Evolutionary conservation across 2,888 invertebrate genomes (phyloP).

Genomic region (Nemotelus nigrinus): DNA sequence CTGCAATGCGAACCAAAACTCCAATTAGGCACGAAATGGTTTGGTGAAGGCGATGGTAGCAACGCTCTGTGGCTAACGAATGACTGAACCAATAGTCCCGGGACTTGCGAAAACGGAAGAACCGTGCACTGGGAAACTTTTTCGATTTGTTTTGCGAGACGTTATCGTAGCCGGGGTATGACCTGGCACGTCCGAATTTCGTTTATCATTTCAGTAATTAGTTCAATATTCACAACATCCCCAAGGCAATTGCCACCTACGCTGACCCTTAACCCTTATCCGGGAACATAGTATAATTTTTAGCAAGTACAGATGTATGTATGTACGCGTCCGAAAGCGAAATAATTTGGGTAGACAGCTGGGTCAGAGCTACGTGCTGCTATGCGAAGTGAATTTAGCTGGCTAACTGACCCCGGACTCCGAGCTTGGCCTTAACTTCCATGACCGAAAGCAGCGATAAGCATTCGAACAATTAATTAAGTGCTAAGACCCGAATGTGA

Average conservation of each 20-base stretch:
- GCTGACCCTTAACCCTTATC: conserved; percentile 32
- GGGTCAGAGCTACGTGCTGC: not conserved
- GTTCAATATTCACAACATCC: conserved; percentile 35
- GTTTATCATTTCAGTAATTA: conserved; percentile 41
- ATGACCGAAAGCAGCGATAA: conserved; percentile 35
- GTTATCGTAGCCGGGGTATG: conserved; percentile 14
- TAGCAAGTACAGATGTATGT: not conserved
- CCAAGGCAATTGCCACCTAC: conserved; percentile 31
- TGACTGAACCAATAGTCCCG: not conserved
- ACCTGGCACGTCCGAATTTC: conserved; percentile 41
- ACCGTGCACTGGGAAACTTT: not conserved
- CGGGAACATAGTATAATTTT: conserved; percentile 1
- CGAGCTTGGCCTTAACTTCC: not conserved
- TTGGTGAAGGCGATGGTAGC: no score
- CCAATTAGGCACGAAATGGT: conserved; percentile 5
- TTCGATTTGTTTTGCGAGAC: conserved; percentile 16
- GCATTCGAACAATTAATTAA: conserved; percentile 46
- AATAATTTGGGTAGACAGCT: not conserved
- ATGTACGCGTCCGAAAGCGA: not conserved
- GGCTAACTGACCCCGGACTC: not conserved
- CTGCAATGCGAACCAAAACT: conserved; percentile 6
- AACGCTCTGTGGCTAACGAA: conserved; percentile 1
- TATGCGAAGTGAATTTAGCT: no score
- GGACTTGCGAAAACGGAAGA: not conserved
- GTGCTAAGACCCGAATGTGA: conserved; percentile 46